Evolutionary conservation across 2,797 vertebrate species (phyloP).

Genomic region (Bucorvus abyssinicus): DNA sequence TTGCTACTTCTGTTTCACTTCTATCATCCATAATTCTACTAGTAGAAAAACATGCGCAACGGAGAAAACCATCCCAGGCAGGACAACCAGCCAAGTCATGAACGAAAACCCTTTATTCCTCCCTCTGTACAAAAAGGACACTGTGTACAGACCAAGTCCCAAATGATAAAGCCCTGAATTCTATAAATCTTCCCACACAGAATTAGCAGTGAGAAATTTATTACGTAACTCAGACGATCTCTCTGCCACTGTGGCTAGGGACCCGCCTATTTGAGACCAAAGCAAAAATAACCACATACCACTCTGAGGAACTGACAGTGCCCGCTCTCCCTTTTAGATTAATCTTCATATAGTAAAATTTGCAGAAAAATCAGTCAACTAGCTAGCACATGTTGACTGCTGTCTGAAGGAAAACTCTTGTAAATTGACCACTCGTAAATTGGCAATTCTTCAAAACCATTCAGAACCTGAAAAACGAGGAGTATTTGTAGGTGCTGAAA

Average conservation of each 20-base stretch:
- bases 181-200: conserved; percentile 31
- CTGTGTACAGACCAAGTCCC: neutral
- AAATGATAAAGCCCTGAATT: conserved; percentile 34
- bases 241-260: conserved; percentile 8
- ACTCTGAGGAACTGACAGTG: neutral
- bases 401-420: neutral
- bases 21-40: neutral
- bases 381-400: neutral
- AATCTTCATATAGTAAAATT: neutral
- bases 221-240: neutral
- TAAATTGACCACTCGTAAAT: neutral
- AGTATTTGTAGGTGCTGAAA: neutral
- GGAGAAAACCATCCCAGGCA: conserved; percentile 11
- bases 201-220: conserved; percentile 36
- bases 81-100: neutral
- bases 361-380: neutral
- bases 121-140: conserved; percentile 29
- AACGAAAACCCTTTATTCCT: conserved; percentile 28
- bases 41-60: neutral
- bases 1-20: neutral
- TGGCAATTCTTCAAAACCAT: neutral
- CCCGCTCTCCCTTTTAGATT: neutral
- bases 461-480: neutral
- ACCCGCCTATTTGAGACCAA: conserved; percentile 2
- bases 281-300: conserved; percentile 19